These are phyloP conservation scores for Conomelus anceps DNA, from an alignment of 2,888 invertebrate genomes.

Conservation along the genomic window DNA sequence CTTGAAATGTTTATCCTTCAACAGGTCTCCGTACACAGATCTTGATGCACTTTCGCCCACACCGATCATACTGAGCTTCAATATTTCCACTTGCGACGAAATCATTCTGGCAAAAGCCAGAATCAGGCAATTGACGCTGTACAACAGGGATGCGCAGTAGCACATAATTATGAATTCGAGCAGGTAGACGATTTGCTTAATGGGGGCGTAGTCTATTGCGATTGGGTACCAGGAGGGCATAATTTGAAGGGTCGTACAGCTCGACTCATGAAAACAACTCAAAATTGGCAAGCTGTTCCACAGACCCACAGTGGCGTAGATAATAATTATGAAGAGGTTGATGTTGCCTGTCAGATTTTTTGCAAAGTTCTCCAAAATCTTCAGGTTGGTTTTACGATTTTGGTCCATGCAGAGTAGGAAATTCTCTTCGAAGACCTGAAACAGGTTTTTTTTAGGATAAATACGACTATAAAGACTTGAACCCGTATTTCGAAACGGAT, in stretches of 20 bases:
- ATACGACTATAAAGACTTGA: too few species aligned
- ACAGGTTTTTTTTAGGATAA: constrained; percentile 6
- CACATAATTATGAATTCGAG: constrained; percentile 30
- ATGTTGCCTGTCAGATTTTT: constrained; percentile 20
- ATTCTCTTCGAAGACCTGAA: background rate
- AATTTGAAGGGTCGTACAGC: constrained; percentile 20
- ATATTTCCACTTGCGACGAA: constrained; percentile 24
- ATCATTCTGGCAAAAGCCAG: constrained; percentile 21
- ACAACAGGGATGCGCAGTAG: constrained; percentile 28
- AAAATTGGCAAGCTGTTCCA: constrained; percentile 28
- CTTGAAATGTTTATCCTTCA: background rate
- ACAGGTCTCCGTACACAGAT: background rate
- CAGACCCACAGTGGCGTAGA: constrained; percentile 26
- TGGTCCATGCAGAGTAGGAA: constrained; percentile 14
- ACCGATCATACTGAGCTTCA: constrained; percentile 14
- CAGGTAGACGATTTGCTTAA: constrained; percentile 21
- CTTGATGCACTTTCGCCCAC: constrained; percentile 20
- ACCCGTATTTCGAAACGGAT: too few species aligned
- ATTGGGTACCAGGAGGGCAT: constrained; percentile 28
- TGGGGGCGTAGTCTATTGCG: background rate
- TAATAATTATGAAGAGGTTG: constrained; percentile 27
- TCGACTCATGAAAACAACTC: constrained; percentile 11
- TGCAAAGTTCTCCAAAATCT: constrained; percentile 7
- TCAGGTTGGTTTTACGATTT: background rate
- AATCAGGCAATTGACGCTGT: constrained; percentile 28